Conservation (phyloP, 2,797 vertebrate species). For the Glyptemys insculpta region DNA sequence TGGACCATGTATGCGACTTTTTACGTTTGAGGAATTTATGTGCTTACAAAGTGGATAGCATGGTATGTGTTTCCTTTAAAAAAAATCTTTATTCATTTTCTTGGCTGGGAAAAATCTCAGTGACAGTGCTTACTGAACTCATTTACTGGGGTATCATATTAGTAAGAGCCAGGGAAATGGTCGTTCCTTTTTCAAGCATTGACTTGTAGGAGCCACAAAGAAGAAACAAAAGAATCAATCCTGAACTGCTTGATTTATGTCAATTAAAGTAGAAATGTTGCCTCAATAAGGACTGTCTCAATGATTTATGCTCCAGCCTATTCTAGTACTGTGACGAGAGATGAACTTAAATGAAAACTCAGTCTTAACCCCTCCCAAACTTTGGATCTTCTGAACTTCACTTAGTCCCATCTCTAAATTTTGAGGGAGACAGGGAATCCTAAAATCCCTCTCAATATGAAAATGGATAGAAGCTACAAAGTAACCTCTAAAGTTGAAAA, state of each 20-base stretch:
- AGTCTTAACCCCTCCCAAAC: not conserved
- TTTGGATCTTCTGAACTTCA: not conserved
- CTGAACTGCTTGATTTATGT: not conserved
- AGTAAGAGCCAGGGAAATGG: not conserved
- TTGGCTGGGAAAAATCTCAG: not conserved
- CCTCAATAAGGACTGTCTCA: not conserved
- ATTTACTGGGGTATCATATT: not conserved
- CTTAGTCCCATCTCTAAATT: not conserved
- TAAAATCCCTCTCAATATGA: not conserved
- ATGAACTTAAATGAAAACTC: not conserved
- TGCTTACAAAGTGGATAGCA: accelerated
- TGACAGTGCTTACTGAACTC: not conserved
- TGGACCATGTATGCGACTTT: not conserved
- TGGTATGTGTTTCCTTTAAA: not conserved
- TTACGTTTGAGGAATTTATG: not conserved
- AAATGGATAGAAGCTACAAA: not conserved
- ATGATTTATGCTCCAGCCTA: not conserved
- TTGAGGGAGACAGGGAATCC: not conserved
- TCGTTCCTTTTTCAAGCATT: no score
- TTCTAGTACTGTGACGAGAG: not conserved
- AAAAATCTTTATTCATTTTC: not conserved
- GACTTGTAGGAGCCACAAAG: not conserved
- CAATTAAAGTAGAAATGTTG: slow-evolving; percentile 5
- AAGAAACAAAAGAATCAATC: not conserved
- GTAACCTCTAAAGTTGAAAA: not conserved